phyloP scores from a whole-genome alignment of 1,140 invertebrate genomes.

The Hermetia illucens region DNA sequence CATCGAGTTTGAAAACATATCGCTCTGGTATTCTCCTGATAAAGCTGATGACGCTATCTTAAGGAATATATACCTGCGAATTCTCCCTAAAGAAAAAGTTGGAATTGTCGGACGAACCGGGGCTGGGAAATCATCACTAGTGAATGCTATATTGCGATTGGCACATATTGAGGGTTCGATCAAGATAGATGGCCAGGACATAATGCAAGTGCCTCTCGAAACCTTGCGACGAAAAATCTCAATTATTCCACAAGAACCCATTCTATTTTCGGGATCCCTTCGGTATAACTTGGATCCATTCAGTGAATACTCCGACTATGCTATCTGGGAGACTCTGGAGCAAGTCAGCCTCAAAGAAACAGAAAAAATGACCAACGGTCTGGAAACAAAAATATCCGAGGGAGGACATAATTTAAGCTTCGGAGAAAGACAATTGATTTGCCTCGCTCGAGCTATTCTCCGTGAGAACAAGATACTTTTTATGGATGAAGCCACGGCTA shows the following conservation, averaged over 20 bases:
- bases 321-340: slow-evolving; percentile 62
- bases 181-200: slow-evolving; percentile 74
- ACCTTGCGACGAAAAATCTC: slow-evolving; percentile 44
- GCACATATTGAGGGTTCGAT: slow-evolving; percentile 68
- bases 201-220: slow-evolving; percentile 70
- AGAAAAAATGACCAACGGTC: slow-evolving; percentile 35
- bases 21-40: slow-evolving; percentile 41
- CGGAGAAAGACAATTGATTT: slow-evolving; percentile 59
- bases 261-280: slow-evolving; percentile 54
- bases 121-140: slow-evolving; percentile 31
- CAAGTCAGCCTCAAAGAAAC: slow-evolving; percentile 36
- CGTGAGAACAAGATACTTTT: slow-evolving; percentile 55
- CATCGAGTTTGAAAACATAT: slow-evolving; percentile 47
- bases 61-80: slow-evolving; percentile 48
- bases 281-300: slow-evolving; percentile 71
- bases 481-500: slow-evolving; percentile 53
- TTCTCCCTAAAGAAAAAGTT: slow-evolving; percentile 18
- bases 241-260: slow-evolving; percentile 55
- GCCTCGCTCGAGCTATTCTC: slow-evolving; percentile 53
- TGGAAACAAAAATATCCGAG: slow-evolving; percentile 43
- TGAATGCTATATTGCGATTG: slow-evolving; percentile 40
- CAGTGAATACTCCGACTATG: slow-evolving; percentile 48
- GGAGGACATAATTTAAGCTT: slow-evolving; percentile 50
- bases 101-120: slow-evolving; percentile 37
- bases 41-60: slow-evolving; percentile 44